Percentiles rank a stretch among this genome's conserved stretches.
phyloP scores from a whole-genome alignment of 2,888 invertebrate genomes.

The Eristalis intricaria region DNA sequence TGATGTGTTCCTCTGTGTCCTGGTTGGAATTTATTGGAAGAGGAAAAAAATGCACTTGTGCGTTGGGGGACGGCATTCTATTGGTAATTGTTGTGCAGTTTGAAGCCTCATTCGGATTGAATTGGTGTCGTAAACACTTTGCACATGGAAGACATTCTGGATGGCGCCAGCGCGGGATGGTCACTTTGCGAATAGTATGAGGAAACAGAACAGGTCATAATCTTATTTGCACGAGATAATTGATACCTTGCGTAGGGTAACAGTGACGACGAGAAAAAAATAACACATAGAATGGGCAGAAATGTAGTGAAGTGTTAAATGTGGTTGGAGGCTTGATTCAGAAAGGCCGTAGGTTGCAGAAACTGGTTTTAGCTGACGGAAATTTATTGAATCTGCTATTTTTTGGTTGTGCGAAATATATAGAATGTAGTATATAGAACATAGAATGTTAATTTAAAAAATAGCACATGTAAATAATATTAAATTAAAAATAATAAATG shows the following conservation, averaged over 20 bases:
- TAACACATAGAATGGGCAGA: not conserved
- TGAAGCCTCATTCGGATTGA: not conserved
- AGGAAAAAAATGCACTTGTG: not conserved
- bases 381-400: too few species aligned
- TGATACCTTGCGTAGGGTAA: not conserved
- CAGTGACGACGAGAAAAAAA: not conserved
- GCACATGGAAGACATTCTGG: not conserved
- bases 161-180: not conserved
- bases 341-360: too few species aligned
- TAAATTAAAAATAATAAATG: too few species aligned
- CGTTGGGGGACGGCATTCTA: constrained; percentile 1
- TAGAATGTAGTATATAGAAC: too few species aligned
- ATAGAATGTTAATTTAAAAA: too few species aligned
- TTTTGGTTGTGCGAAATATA: not conserved
- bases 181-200: not conserved
- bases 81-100: not conserved
- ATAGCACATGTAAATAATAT: too few species aligned
- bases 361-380: too few species aligned
- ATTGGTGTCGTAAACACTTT: not conserved
- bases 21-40: not conserved
- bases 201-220: not conserved
- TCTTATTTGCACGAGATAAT: not conserved
- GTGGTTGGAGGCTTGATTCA: too few species aligned
- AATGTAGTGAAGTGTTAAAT: too few species aligned
- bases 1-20: not conserved